Percentiles rank a stretch among this genome's conserved stretches.
Evolutionary conservation across 2,888 invertebrate genomes (phyloP).

Genomic region (Omphaloscelis lunosa): DNA sequence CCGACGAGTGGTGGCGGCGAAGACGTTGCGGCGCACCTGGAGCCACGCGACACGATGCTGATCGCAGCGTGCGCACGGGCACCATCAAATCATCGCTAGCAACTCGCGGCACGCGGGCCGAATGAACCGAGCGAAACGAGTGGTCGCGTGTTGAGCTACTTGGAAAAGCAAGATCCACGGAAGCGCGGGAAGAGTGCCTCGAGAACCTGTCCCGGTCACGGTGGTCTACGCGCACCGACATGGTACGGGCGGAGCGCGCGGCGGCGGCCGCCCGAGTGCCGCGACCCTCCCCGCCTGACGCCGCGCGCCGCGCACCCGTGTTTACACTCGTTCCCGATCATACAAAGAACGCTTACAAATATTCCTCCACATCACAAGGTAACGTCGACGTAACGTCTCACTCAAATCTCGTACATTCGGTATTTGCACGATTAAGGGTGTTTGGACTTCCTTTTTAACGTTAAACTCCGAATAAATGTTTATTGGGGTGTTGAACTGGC

Average conservation of each 20-base stretch:
- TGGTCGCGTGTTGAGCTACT: conserved; percentile 86
- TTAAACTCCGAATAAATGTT: conserved; percentile 77
- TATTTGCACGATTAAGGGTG: conserved; percentile 83
- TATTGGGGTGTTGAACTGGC: conserved; percentile 72
- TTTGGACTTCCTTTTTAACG: conserved; percentile 79
- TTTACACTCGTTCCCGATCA: conserved; percentile 86
- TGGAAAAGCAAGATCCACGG: conserved; percentile 86
- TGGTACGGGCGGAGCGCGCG: conserved; percentile 88
- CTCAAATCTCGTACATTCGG: conserved; percentile 77
- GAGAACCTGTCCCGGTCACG: conserved; percentile 89
- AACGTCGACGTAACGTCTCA: conserved; percentile 78
- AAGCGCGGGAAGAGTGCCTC: conserved; percentile 89
- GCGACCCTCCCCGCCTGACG: conserved; percentile 76
- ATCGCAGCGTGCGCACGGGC: conserved; percentile 87
- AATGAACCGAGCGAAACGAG: conserved; percentile 88
- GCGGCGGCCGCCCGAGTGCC: conserved; percentile 89
- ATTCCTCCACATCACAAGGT: conserved; percentile 82
- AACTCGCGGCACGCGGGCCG: conserved; percentile 86
- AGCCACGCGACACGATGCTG: conserved; percentile 87
- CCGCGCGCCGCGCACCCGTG: conserved; percentile 81
- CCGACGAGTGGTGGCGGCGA: conserved; percentile 88
- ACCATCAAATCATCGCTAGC: conserved; percentile 89
- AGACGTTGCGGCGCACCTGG: conserved; percentile 87
- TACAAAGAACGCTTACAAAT: conserved; percentile 86
- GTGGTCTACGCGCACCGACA: conserved; percentile 88